A percentile compares a stretch with the other conserved stretches of the same genome.
These are phyloP conservation scores for Tachina lurida DNA, from an alignment of 2,888 invertebrate species.

Conservation along the genomic window DNA sequence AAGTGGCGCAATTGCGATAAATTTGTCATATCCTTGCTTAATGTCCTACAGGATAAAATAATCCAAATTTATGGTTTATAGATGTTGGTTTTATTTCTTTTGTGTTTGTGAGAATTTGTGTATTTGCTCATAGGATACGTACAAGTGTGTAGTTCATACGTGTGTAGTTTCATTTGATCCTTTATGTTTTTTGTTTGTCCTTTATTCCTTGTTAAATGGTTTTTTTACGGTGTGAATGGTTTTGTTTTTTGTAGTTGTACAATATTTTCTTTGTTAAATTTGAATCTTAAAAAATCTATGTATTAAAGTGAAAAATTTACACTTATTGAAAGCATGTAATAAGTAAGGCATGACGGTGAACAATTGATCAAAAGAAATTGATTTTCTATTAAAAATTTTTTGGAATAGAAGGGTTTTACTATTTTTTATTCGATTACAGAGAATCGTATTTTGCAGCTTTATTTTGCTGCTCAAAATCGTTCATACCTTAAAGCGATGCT, in stretches of 20 bases:
- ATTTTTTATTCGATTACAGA: no score
- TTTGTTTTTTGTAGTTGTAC: background rate
- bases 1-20: slow-evolving; percentile 75
- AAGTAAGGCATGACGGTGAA: no score
- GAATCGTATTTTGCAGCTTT: no score
- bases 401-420: no score
- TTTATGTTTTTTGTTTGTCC: slow-evolving; percentile 18
- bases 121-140: background rate
- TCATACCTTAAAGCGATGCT: no score
- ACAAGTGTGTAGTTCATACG: background rate
- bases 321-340: background rate
- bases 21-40: slow-evolving; percentile 79
- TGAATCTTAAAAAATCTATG: background rate
- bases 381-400: no score
- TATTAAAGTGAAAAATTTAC: background rate
- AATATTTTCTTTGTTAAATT: background rate
- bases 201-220: slow-evolving; percentile 16
- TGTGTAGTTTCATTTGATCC: background rate
- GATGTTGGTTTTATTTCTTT: slow-evolving; percentile 64
- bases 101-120: slow-evolving; percentile 38
- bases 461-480: no score
- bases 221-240: background rate
- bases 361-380: no score
- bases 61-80: slow-evolving; percentile 77
- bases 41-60: slow-evolving; percentile 77